phyloP scores from a whole-genome alignment of 2,113 vertebrate species.

The Neofelis nebulosa region DNA sequence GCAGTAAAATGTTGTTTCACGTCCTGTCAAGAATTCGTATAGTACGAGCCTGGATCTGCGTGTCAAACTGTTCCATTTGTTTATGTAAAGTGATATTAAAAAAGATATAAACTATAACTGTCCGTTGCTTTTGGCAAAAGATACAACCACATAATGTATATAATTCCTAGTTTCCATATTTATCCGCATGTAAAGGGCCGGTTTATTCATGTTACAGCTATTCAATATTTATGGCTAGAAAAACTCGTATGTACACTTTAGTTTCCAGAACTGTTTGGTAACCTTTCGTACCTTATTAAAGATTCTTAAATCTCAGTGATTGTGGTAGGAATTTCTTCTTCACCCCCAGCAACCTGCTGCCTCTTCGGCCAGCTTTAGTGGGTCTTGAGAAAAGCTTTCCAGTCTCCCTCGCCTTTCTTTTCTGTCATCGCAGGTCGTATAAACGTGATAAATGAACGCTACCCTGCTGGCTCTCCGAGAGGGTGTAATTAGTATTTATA shows the following conservation, averaged over 20 bases:
- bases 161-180: constrained; percentile 99
- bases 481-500: constrained; percentile 90
- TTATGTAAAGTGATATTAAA: constrained; percentile 99
- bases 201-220: constrained; percentile 98
- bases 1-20: constrained; percentile 99
- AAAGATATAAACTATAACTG: constrained; percentile 93
- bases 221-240: constrained; percentile 99
- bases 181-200: constrained; percentile 99
- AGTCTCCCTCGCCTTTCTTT: constrained; percentile 76
- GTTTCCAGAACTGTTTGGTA: constrained; percentile 99
- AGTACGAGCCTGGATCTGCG: constrained; percentile 99
- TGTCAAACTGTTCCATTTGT: constrained; percentile 98
- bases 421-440: constrained; percentile 85
- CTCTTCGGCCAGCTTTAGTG: constrained; percentile 82
- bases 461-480: constrained; percentile 88
- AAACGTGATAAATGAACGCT: constrained; percentile 88
- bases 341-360: constrained; percentile 84
- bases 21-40: constrained; percentile 99
- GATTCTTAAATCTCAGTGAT: constrained; percentile 94
- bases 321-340: constrained; percentile 94
- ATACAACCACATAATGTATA: constrained; percentile 98
- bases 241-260: constrained; percentile 99
- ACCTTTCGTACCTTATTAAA: constrained; percentile 99
- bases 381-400: constrained; percentile 79
- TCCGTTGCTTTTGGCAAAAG: constrained; percentile 96